A percentile compares a stretch with the other conserved stretches of the same genome.
phyloP scores from a whole-genome alignment of 2,797 vertebrate species.

The Scolopax rusticola region DNA sequence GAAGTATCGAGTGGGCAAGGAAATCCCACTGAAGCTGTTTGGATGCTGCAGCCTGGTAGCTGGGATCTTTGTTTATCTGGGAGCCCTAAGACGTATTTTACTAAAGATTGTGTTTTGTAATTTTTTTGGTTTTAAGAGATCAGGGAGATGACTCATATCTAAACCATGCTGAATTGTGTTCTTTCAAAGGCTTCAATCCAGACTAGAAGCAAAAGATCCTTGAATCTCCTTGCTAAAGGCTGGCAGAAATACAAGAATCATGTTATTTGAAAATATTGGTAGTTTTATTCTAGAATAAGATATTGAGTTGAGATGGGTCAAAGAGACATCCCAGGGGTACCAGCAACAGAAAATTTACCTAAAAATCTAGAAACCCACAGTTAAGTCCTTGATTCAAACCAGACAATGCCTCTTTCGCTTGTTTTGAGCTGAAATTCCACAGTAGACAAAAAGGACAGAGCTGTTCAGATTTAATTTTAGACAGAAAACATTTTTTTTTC shows the following conservation, averaged over 20 bases:
- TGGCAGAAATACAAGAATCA: background rate
- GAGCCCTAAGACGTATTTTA: background rate
- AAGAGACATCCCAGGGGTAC: background rate
- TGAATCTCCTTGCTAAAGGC: background rate
- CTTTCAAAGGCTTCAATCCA: background rate
- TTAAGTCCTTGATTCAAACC: background rate
- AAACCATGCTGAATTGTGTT: background rate
- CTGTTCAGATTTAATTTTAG: background rate
- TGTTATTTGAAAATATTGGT: background rate
- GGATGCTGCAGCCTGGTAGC: background rate
- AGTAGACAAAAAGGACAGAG: background rate
- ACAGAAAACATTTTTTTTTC: background rate
- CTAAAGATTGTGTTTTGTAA: background rate
- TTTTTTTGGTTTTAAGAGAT: slow-evolving; percentile 11
- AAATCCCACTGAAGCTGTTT: background rate
- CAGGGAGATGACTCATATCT: background rate
- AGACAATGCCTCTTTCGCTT: background rate
- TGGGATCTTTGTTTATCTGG: background rate
- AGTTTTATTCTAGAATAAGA: background rate
- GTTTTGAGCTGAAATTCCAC: background rate
- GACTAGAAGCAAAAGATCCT: background rate
- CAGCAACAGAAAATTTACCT: background rate
- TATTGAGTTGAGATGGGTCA: background rate
- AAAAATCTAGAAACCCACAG: background rate
- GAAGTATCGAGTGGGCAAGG: background rate